Base-by-base conservation (phyloP, 1,140 invertebrate species). In the Pteromalus puparum region DNA sequence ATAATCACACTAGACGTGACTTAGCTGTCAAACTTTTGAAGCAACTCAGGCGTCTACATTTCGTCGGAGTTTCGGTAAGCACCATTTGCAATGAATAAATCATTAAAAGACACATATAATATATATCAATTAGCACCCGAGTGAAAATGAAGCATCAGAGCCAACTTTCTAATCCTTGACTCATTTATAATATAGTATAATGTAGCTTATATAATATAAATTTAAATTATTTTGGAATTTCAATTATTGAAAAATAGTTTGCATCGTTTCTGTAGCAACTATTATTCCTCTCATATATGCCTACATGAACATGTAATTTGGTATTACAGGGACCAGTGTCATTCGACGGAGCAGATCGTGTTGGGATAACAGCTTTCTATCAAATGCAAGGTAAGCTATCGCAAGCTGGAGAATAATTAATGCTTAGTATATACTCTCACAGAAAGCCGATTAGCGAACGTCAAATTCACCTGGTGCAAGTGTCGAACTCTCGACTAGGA, bases 41-140 rank as follows among this genome's bases (percentile, higher is more conserved):
- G 70, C 95, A 96, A 85, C 93, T 98, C 84, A 95, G 94, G 74
- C 94, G 95, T 82, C 92, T 98, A n/a, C 95, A 95, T 83, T 98
- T 98, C 90, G 91, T 95, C 53, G 97, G 97, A 67, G 95, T 98
- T 79, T 98, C 97, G 90, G 97, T 98, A 93, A 96, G 95, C 94
- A 70, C 28, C 18, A 75, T 75, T 46, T 21, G 18, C 12, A 30
- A 18, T 5, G 2, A 34, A 72, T 72, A 2, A 48, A 42, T 42
- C 1, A 70, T 28, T 70, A 68, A 68, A 13, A 68, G 6, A 30
- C 6, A 73, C 30, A 15, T 15, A 34, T 73, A 73, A 24, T 73
- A 30, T 15, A 73, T n/a, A n/a, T n/a, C n/a, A n/a, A n/a, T n/a
- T n/a, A n/a, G n/a, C n/a, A n/a, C n/a, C n/a, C n/a, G n/a, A n/a